These are phyloP conservation scores for Trachelus iudaicus DNA, from an alignment of 2,888 invertebrate species.

Conservation along the genomic window DNA sequence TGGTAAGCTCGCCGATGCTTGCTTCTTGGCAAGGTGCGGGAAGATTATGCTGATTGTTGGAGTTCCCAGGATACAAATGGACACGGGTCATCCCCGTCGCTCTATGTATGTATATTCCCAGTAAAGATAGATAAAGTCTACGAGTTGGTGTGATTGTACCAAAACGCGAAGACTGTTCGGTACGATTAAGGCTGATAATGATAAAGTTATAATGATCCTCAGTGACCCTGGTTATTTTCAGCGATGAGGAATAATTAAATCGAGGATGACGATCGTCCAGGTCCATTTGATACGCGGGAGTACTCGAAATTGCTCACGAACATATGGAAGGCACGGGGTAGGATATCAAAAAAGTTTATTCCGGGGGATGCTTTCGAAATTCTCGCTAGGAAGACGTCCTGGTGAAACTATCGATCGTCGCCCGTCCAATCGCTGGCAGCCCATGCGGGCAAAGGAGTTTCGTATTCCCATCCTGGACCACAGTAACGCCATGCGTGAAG, in stretches of 20 bases:
- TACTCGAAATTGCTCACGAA: conserved; percentile 41
- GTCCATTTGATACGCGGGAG: neutral
- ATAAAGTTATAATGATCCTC: neutral
- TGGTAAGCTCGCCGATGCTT: conserved; percentile 48
- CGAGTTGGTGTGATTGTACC: neutral
- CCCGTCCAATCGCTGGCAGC: conserved; percentile 87
- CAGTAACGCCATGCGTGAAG: conserved; percentile 95
- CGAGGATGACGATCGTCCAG: neutral
- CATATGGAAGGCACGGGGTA: conserved; percentile 64
- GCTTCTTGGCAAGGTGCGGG: conserved; percentile 44
- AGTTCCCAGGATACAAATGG: neutral
- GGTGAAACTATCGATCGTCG: conserved; percentile 68
- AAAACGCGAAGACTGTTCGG: neutral
- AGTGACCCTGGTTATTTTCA: neutral
- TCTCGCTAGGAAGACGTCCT: conserved; percentile 6
- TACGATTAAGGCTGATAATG: neutral
- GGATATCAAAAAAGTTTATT: conserved; percentile 43
- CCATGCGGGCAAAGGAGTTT: conserved; percentile 93
- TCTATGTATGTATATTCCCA: neutral
- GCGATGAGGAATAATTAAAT: neutral
- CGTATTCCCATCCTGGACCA: conserved; percentile 95
- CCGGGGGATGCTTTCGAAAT: neutral
- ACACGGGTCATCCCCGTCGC: neutral
- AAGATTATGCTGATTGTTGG: conserved; percentile 49
- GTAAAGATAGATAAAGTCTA: neutral